phyloP scores from a whole-genome alignment of 2,113 vertebrate genomes.

The Trinectes maculatus region DNA sequence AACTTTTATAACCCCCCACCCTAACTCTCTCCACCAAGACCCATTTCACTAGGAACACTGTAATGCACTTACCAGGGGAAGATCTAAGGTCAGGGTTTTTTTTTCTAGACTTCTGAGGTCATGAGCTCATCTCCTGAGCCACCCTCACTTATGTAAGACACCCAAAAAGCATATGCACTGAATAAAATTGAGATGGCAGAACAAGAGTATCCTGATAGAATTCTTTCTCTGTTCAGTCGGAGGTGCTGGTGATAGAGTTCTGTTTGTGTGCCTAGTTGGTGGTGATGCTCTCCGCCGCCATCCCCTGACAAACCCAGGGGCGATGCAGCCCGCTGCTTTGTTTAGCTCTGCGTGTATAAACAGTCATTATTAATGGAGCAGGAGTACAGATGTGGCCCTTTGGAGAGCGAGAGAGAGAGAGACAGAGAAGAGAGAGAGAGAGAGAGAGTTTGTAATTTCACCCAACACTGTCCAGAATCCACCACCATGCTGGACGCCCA shows the following conservation, averaged over 20 bases:
- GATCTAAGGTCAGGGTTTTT: conserved; percentile 1
- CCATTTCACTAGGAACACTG: conserved; percentile 26
- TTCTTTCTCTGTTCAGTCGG: not conserved
- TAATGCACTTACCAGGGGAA: conserved; percentile 3
- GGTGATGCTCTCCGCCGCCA: conserved; percentile 11
- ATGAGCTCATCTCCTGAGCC: not conserved
- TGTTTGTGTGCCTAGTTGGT: not conserved
- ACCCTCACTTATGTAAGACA: not conserved
- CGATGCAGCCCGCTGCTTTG: conserved; percentile 54
- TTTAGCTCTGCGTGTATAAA: conserved; percentile 66
- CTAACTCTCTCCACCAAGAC: not conserved
- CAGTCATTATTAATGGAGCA: conserved; percentile 67
- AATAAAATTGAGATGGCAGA: not conserved
- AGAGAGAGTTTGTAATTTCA: conserved; percentile 29
- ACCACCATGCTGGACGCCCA: conserved; percentile 10
- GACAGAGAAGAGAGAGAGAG: not conserved
- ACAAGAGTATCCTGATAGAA: not conserved
- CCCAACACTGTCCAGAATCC: conserved; percentile 33
- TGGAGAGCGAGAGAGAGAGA: not conserved
- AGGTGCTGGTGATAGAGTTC: not conserved
- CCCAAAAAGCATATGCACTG: not conserved
- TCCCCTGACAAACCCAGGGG: conserved; percentile 23
- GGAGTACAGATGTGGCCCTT: conserved; percentile 59
- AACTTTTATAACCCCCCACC: conserved; percentile 23
- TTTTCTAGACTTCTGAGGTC: not conserved